Conservation (phyloP, 2,797 vertebrate genomes). For the Karalla daura region DNA sequence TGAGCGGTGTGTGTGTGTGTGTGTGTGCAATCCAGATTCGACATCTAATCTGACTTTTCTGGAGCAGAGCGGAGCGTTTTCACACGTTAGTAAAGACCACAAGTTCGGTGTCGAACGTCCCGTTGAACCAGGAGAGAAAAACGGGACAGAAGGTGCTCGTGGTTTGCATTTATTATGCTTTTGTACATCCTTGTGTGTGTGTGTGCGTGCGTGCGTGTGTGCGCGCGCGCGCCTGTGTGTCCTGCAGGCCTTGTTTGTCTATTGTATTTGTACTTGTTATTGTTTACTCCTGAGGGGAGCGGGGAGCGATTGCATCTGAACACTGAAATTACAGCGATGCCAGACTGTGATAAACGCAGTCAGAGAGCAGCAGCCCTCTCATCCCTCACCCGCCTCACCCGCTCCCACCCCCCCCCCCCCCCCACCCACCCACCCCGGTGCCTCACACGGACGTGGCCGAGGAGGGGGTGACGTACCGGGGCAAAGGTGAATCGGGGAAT, state of each 20-base stretch:
- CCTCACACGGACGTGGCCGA: constrained; percentile 35
- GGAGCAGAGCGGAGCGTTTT: no score
- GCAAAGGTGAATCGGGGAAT: background rate
- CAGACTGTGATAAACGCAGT: constrained; percentile 78
- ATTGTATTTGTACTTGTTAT: constrained; percentile 84
- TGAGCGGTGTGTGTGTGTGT: no score
- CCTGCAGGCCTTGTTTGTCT: constrained; percentile 84
- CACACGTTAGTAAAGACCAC: background rate
- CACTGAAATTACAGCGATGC: constrained; percentile 87
- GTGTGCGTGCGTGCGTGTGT: constrained; percentile 6
- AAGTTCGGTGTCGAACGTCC: background rate
- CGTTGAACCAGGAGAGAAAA: constrained; percentile 3
- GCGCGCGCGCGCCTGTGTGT: constrained; percentile 54
- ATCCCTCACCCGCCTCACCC: constrained; percentile 34
- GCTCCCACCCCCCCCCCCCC: no score
- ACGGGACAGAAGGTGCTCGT: background rate
- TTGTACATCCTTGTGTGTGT: constrained; percentile 22
- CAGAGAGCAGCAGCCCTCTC: constrained; percentile 65
- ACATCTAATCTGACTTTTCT: no score
- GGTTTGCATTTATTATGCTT: constrained; percentile 43
- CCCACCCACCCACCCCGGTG: no score
- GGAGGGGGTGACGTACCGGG: constrained; percentile 1
- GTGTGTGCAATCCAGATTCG: no score
- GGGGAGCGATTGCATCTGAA: constrained; percentile 85
- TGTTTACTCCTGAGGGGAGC: constrained; percentile 85